Evolutionary conservation across 2,888 invertebrate species (phyloP).

Genomic region (Pheosia gnoma): DNA sequence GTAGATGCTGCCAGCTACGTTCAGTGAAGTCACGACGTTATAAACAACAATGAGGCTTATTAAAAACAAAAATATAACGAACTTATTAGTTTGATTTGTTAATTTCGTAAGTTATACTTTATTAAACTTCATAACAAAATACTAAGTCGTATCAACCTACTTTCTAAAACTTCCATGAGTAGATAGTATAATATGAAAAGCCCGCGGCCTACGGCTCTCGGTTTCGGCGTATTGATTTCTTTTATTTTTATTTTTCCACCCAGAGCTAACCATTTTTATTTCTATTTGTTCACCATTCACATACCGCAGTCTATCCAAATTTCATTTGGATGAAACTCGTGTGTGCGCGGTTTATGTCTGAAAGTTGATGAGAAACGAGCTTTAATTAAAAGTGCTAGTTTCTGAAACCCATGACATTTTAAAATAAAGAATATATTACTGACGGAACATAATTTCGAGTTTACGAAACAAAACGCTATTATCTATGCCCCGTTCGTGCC

Average conservation of each 20-base stretch:
- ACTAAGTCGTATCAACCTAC: too few relatives aligned
- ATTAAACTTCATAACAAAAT: too few relatives aligned
- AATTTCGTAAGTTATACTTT: too few relatives aligned
- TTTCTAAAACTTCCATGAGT: too few relatives aligned
- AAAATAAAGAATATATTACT: constrained; percentile 12
- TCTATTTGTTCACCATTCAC: constrained; percentile 64
- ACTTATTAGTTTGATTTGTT: too few relatives aligned
- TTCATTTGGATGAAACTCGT: constrained; percentile 68
- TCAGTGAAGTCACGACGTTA: too few relatives aligned
- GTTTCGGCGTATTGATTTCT: constrained; percentile 71
- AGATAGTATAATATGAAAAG: too few relatives aligned
- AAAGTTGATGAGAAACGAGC: constrained; percentile 54
- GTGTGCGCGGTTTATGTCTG: constrained; percentile 55
- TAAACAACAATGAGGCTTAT: too few relatives aligned
- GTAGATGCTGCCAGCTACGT: too few relatives aligned
- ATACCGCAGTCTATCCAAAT: constrained; percentile 59
- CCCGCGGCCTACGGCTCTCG: constrained; percentile 34
- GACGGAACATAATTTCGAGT: constrained; percentile 34
- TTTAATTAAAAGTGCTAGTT: constrained; percentile 54
- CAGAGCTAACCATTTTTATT: constrained; percentile 66
- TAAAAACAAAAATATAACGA: too few relatives aligned
- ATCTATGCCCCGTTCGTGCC: constrained; percentile 76
- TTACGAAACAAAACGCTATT: constrained; percentile 75
- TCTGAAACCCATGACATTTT: constrained; percentile 15
- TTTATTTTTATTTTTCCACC: constrained; percentile 69